Evolutionary conservation across 2,113 vertebrate species (phyloP).

Genomic region (Okapia johnstoni): DNA sequence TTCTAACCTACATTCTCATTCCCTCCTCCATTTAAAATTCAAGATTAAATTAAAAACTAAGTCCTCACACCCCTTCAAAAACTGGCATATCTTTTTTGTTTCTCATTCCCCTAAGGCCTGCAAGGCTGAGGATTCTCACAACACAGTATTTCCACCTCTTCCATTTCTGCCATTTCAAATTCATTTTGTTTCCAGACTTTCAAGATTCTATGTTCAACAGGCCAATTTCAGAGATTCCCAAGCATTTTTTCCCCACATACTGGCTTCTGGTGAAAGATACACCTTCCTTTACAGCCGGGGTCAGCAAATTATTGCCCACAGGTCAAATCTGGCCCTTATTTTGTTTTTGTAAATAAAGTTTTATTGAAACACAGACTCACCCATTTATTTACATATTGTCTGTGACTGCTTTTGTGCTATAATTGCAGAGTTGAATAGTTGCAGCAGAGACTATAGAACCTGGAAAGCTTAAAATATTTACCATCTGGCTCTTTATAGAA

Average conservation of each 20-base stretch:
- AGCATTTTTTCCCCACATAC: neutral
- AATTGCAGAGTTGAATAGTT: neutral
- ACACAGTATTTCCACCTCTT: neutral
- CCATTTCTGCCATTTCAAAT: neutral
- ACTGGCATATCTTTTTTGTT: neutral
- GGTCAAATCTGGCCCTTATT: neutral
- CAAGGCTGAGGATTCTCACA: neutral
- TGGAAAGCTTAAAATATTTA: neutral
- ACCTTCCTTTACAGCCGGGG: neutral
- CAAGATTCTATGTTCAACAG: neutral
- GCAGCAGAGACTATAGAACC: neutral
- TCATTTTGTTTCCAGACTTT: neutral
- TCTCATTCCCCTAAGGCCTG: neutral
- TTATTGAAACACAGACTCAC: neutral
- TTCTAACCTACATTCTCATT: neutral
- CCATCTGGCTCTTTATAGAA: neutral
- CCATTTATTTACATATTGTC: neutral
- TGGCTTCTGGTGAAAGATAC: neutral
- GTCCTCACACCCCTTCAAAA: neutral
- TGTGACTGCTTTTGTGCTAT: neutral
- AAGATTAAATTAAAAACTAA: neutral
- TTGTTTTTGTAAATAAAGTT: conserved; percentile 47
- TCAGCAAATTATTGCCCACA: neutral
- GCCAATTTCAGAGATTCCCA: neutral
- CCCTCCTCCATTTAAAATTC: neutral